Evolutionary conservation across 2,797 vertebrate genomes (phyloP).

Genomic region (Tympanoctomys barrerae): DNA sequence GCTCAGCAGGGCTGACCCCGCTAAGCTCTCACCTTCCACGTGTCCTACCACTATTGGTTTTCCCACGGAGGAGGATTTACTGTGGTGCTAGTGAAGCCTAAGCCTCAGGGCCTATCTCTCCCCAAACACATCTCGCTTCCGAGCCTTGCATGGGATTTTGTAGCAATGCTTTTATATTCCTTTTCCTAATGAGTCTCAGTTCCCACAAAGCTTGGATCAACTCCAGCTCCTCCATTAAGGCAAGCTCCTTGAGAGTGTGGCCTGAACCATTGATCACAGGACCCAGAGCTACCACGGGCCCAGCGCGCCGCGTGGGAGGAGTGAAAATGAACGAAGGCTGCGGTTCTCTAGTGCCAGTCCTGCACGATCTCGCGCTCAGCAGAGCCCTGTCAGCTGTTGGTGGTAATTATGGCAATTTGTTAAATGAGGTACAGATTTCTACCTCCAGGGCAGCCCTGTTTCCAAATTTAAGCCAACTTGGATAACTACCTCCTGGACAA

Average conservation of each 20-base stretch:
- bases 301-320: background rate
- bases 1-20: background rate
- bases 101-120: background rate
- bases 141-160: background rate
- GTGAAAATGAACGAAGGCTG: background rate
- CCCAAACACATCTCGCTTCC: background rate
- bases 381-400: background rate
- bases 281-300: background rate
- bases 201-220: conserved; percentile 15
- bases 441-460: background rate
- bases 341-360: background rate
- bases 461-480: background rate
- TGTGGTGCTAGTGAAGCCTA: background rate
- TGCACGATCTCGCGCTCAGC: background rate
- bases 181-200: conserved; percentile 19
- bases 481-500: background rate
- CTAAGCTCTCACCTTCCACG: background rate
- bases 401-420: background rate
- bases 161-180: background rate
- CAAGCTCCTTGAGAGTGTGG: background rate
- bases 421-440: background rate
- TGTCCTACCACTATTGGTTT: background rate
- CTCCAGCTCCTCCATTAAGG: background rate
- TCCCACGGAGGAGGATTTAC: background rate
- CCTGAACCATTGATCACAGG: background rate